A percentile compares a stretch with the other conserved stretches of the same genome.
Evolutionary conservation across 1,140 invertebrate genomes (phyloP).

Genomic region (Acromyrmex heyeri): DNA sequence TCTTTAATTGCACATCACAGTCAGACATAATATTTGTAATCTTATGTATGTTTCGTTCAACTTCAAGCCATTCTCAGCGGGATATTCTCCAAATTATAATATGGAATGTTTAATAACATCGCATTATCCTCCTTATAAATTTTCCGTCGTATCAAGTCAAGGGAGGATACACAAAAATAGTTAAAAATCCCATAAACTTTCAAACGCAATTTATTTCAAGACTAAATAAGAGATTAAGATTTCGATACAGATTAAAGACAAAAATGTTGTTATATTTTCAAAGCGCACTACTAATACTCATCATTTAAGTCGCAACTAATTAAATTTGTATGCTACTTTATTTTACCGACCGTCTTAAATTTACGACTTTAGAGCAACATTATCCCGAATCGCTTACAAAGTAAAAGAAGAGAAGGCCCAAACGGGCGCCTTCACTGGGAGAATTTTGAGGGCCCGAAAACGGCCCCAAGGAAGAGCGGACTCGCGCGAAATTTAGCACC

Average conservation of each 20-base stretch:
- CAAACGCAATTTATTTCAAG: no score
- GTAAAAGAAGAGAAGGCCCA: slow-evolving; percentile 6
- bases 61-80: no score
- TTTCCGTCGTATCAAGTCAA: no score
- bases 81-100: no score
- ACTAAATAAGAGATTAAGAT: not conserved
- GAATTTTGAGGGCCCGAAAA: slow-evolving; percentile 11
- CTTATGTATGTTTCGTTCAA: no score
- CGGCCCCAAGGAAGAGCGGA: not conserved
- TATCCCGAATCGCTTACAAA: slow-evolving; percentile 45
- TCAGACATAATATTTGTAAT: no score
- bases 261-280: not conserved
- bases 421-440: not conserved
- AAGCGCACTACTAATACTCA: not conserved
- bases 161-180: no score
- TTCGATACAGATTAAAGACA: not conserved
- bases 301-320: slow-evolving; percentile 9
- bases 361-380: slow-evolving; percentile 17
- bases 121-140: no score
- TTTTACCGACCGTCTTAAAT: slow-evolving; percentile 42
- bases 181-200: no score
- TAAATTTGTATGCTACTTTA: slow-evolving; percentile 5
- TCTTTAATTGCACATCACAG: no score
- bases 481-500: slow-evolving; percentile 83
- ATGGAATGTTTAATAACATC: no score